Evolutionary conservation across 2,113 vertebrate species (phyloP), one percentile per base, ranked within the genome.

Genomic region (Cheirogaleus medius): DNA sequence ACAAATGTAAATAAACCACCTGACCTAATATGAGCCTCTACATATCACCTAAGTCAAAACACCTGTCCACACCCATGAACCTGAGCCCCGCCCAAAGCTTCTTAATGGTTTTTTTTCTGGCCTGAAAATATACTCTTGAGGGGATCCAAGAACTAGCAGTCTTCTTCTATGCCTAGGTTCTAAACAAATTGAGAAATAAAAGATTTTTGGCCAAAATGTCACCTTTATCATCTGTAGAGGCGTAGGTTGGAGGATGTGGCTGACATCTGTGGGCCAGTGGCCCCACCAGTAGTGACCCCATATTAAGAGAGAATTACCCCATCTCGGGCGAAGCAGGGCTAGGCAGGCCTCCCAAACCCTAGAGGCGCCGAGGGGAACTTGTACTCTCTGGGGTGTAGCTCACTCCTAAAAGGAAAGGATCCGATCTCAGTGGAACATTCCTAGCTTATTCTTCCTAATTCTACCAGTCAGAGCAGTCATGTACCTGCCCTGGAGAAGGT

Each of bases 281-380:
- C 29, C 49, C 81, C 37, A 5, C 25, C 10, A 4, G 21, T n/a
- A 20, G 15, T 37, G 21, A 32, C 66, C 49, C n/a, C 1, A 23
- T 56, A 32, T n/a, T 74, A 83, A 60, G 81, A 86, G 37, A 47
- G 73, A 73, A n/a, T 6, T 42, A 14, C n/a, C 23, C 4, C 4
- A 21, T 87, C 58, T n/a, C 1, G 3, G 82, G n/a, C 0, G 0
- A 37, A 39, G 49, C 21, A 20, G 23, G n/a, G 37, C 15, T 21
- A 25, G 66, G 17, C 14, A 37, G 54, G 39, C 5, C 37, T 21
- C 64, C 25, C 37, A 39, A 20, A 56, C 49, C 29, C 82, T 47
- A 14, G 44, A 10, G 9, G 1, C 12, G 20, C 42, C 17, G 9
- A 74, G 32, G 5, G n/a, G 60, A 47, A 44, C 74, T 82, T 5